phyloP scores from a whole-genome alignment of 1,140 invertebrate genomes.

The Halictus rubicundus region DNA sequence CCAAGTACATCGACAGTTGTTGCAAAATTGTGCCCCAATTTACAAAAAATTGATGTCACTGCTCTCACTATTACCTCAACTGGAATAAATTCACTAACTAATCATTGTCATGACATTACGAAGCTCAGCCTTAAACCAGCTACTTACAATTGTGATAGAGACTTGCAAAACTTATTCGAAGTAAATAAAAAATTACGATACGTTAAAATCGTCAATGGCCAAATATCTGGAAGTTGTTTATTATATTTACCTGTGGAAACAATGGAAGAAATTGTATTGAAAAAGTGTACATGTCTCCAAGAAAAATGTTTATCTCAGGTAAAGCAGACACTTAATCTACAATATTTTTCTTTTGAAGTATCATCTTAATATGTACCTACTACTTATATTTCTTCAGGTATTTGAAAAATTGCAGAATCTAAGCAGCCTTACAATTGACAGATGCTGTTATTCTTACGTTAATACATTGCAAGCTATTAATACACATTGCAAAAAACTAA shows the following conservation, averaged over 20 bases:
- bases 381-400: slow-evolving; percentile 51
- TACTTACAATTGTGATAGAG: slow-evolving; percentile 66
- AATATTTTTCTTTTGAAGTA: neutral
- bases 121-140: slow-evolving; percentile 68
- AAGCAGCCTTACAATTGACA: slow-evolving; percentile 52
- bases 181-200: slow-evolving; percentile 67
- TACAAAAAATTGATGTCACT: slow-evolving; percentile 70
- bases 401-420: slow-evolving; percentile 60
- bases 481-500: slow-evolving; percentile 49
- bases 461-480: slow-evolving; percentile 55
- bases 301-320: slow-evolving; percentile 48
- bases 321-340: slow-evolving; percentile 25
- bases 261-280: slow-evolving; percentile 68
- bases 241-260: slow-evolving; percentile 62
- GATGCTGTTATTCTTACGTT: slow-evolving; percentile 50
- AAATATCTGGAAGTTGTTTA: slow-evolving; percentile 70
- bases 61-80: slow-evolving; percentile 66
- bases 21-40: slow-evolving; percentile 73
- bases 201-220: slow-evolving; percentile 59
- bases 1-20: slow-evolving; percentile 73
- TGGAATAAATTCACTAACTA: slow-evolving; percentile 68
- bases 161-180: slow-evolving; percentile 71
- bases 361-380: neutral
- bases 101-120: slow-evolving; percentile 67
- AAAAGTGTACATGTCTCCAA: slow-evolving; percentile 48